phyloP scores from a whole-genome alignment of 2,888 invertebrate genomes.

The Choreutis nemorana region DNA sequence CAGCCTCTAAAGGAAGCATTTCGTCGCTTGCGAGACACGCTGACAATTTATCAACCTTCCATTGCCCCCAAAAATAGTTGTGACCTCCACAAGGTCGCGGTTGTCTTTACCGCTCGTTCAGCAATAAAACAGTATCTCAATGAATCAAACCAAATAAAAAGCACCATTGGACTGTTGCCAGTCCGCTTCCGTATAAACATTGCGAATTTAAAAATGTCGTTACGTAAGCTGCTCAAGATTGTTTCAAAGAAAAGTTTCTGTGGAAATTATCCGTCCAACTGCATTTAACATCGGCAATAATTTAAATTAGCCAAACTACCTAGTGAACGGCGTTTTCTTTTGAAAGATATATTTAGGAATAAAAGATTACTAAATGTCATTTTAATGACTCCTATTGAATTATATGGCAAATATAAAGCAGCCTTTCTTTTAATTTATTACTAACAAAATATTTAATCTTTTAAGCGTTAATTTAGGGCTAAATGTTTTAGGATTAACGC shows the following conservation, averaged over 20 bases:
- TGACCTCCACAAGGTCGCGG: constrained; percentile 54
- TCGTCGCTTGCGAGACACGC: constrained; percentile 15
- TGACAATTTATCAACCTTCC: constrained; percentile 18
- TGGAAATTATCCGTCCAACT: too few species aligned
- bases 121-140: constrained; percentile 54
- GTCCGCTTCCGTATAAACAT: constrained; percentile 53
- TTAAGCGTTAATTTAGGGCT: too few species aligned
- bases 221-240: constrained; percentile 29
- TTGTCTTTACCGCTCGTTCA: constrained; percentile 41
- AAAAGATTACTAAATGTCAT: too few species aligned
- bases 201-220: constrained; percentile 53
- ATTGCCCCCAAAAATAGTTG: constrained; percentile 21
- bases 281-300: too few species aligned
- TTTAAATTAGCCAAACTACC: too few species aligned
- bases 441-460: too few species aligned
- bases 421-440: too few species aligned
- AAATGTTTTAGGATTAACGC: too few species aligned
- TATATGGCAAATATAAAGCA: too few species aligned
- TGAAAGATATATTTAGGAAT: too few species aligned
- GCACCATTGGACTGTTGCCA: constrained; percentile 51
- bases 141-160: constrained; percentile 61
- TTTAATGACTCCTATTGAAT: too few species aligned
- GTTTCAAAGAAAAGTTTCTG: background rate
- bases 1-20: constrained; percentile 19
- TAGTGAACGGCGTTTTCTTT: too few species aligned